Evolutionary conservation across 2,113 vertebrate species (phyloP).

Genomic region (Callospermophilus lateralis): DNA sequence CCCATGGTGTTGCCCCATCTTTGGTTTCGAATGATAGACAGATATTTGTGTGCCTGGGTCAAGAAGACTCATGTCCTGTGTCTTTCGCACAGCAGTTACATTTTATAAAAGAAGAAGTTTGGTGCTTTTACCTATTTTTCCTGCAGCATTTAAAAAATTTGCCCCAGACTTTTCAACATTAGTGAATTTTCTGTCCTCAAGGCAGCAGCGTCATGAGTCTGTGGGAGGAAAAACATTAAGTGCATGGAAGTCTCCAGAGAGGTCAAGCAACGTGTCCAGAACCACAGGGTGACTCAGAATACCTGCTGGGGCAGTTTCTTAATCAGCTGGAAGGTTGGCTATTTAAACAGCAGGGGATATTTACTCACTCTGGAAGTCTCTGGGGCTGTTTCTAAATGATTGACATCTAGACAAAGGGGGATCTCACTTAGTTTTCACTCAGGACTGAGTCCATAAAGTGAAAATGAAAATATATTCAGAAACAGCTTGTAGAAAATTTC

Average conservation of each 20-base stretch:
- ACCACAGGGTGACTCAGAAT: conserved; percentile 19
- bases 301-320: conserved; percentile 29
- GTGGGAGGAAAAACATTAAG: conserved; percentile 66
- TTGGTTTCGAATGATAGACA: neutral
- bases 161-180: conserved; percentile 36
- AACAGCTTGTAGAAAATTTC: neutral
- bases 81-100: neutral
- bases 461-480: conserved; percentile 27
- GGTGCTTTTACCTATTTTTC: conserved; percentile 22
- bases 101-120: conserved; percentile 2
- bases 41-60: neutral
- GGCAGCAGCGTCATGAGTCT: neutral
- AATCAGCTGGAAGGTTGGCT: conserved; percentile 8
- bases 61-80: neutral
- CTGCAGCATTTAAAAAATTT: conserved; percentile 48
- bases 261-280: neutral
- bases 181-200: neutral
- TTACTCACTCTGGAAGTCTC: conserved; percentile 18
- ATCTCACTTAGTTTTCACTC: neutral
- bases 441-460: neutral
- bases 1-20: neutral
- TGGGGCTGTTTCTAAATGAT: neutral
- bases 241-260: conserved; percentile 49
- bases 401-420: neutral
- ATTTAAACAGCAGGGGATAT: conserved; percentile 44